phyloP scores from a whole-genome alignment of 1,140 invertebrate species.

The Wiebesia pumilae region DNA sequence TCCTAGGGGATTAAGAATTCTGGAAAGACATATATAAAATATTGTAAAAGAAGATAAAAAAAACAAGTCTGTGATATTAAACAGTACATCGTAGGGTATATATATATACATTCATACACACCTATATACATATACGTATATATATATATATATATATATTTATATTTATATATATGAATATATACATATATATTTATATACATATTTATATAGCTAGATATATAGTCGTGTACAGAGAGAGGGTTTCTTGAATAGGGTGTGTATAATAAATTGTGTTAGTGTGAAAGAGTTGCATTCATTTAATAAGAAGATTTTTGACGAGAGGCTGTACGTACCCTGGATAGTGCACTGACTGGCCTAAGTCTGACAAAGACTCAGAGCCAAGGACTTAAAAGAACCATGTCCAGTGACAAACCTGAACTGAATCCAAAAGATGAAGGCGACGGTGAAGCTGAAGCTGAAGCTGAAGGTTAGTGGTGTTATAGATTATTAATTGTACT shows the following conservation, averaged over 20 bases:
- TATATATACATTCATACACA: slow-evolving; percentile 13
- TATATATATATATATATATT: slow-evolving; percentile 48
- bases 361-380: slow-evolving; percentile 15
- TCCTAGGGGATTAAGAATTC: not conserved
- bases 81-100: slow-evolving; percentile 63
- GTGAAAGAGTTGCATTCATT: slow-evolving; percentile 29
- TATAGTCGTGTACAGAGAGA: slow-evolving; percentile 29
- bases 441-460: slow-evolving; percentile 29
- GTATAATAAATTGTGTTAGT: slow-evolving; percentile 41
- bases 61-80: slow-evolving; percentile 74
- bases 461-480: not conserved
- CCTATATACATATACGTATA: not conserved
- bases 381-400: slow-evolving; percentile 53
- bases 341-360: not conserved
- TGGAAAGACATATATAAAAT: slow-evolving; percentile 23
- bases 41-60: slow-evolving; percentile 59
- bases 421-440: slow-evolving; percentile 56
- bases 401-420: slow-evolving; percentile 68
- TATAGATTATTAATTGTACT: too few species aligned
- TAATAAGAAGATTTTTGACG: slow-evolving; percentile 39
- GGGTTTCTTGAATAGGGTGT: slow-evolving; percentile 35
- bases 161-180: slow-evolving; percentile 25
- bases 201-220: slow-evolving; percentile 30
- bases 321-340: not conserved
- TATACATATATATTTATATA: slow-evolving; percentile 35